phyloP scores from a whole-genome alignment of 1,140 invertebrate genomes.

The Lethocerus indicus region DNA sequence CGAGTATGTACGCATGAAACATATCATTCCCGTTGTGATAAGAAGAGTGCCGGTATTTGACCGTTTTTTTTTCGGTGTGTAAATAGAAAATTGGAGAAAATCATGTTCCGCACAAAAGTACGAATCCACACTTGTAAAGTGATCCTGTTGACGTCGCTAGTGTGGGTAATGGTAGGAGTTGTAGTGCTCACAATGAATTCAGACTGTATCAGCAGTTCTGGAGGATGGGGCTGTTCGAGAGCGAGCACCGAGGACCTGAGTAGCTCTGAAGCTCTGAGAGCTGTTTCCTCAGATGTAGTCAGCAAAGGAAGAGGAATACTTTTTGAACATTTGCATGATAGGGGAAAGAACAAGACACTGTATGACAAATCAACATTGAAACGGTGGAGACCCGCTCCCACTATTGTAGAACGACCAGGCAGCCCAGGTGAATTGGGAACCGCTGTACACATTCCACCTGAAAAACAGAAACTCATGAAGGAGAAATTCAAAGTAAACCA shows the following conservation, averaged over 20 bases:
- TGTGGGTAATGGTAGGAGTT: slow-evolving; percentile 89
- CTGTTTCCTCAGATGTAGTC: not conserved
- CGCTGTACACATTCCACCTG: slow-evolving; percentile 67
- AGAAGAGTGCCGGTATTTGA: not conserved
- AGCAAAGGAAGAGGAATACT: slow-evolving; percentile 18
- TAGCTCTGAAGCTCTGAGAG: slow-evolving; percentile 18
- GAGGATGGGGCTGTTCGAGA: slow-evolving; percentile 43
- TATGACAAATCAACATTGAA: slow-evolving; percentile 37
- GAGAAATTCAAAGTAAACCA: slow-evolving; percentile 96
- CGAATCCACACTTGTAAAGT: slow-evolving; percentile 88
- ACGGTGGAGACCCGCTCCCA: slow-evolving; percentile 51
- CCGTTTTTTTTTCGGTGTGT: not conserved
- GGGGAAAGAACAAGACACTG: slow-evolving; percentile 19
- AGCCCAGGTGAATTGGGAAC: slow-evolving; percentile 78
- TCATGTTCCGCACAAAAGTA: slow-evolving; percentile 68
- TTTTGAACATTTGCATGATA: slow-evolving; percentile 17
- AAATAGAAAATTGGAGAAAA: not conserved
- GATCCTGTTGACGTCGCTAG: slow-evolving; percentile 81
- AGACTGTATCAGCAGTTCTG: slow-evolving; percentile 44
- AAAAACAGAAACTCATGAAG: slow-evolving; percentile 73
- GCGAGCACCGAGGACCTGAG: slow-evolving; percentile 22
- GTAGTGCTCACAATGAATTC: slow-evolving; percentile 84
- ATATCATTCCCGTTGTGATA: slow-evolving; percentile 8
- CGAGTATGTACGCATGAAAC: no score
- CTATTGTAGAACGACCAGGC: slow-evolving; percentile 44